Percentiles rank a stretch among this genome's conserved stretches.
phyloP scores from a whole-genome alignment of 1,140 invertebrate genomes.

The Lepidurus packardi region DNA sequence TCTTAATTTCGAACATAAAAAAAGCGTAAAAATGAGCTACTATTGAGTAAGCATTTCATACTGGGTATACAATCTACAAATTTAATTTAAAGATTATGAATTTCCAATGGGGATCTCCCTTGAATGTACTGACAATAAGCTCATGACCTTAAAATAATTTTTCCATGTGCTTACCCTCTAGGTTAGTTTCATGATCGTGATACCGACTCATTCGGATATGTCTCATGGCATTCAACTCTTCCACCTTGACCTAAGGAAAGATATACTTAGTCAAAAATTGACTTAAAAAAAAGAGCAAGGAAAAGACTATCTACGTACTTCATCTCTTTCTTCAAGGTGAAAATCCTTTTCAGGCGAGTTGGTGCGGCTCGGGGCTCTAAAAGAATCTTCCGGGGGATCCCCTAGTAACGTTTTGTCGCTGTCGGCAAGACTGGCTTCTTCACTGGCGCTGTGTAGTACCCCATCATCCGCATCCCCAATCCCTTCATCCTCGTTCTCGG shows the following conservation, averaged over 20 bases:
- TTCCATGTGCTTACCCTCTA: neutral
- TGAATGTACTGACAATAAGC: no score
- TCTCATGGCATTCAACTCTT: neutral
- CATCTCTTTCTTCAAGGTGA: neutral
- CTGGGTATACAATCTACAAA: no score
- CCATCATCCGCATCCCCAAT: neutral
- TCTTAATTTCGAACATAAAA: no score
- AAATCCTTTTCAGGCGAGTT: neutral
- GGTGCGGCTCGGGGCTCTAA: neutral
- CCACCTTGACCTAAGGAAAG: neutral
- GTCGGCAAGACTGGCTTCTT: constrained; percentile 72
- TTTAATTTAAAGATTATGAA: no score
- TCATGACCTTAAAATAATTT: neutral
- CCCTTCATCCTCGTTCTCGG: constrained; percentile 23
- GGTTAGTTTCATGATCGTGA: neutral
- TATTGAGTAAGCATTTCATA: no score
- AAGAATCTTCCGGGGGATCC: constrained; percentile 50
- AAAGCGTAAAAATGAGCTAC: no score
- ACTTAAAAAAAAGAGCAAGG: neutral
- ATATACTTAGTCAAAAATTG: neutral
- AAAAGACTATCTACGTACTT: neutral
- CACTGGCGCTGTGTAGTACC: constrained; percentile 51
- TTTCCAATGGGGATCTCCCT: no score
- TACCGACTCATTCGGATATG: neutral
- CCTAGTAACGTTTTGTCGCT: constrained; percentile 57